phyloP scores from a whole-genome alignment of 2,113 vertebrate species.

The Donacobius atricapilla region DNA sequence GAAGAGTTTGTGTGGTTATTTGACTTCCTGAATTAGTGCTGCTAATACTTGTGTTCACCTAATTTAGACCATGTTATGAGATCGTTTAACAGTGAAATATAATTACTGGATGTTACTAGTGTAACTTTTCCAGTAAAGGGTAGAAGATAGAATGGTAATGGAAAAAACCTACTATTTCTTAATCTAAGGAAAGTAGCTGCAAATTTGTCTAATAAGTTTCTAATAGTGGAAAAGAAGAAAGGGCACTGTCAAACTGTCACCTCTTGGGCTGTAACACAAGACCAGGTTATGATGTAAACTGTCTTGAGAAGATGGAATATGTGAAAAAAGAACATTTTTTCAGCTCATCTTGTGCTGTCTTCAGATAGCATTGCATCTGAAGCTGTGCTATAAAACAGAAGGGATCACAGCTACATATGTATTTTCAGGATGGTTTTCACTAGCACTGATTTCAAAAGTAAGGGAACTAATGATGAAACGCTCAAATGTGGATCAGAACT shows the following conservation, averaged over 20 bases:
- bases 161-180: background rate
- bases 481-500: background rate
- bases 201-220: background rate
- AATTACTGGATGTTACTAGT: background rate
- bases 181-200: background rate
- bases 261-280: background rate
- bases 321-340: background rate
- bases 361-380: background rate
- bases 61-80: background rate
- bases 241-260: background rate
- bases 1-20: background rate
- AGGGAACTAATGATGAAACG: background rate
- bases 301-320: background rate
- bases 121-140: background rate
- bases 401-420: background rate
- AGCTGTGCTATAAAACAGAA: background rate
- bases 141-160: background rate
- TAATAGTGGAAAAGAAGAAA: background rate
- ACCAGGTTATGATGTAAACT: background rate
- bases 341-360: background rate
- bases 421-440: background rate
- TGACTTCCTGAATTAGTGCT: background rate
- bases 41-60: background rate
- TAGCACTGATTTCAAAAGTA: background rate
- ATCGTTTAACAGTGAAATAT: background rate